Base-by-base conservation (phyloP, 2,113 vertebrate genomes). In the Struthio camelus region DNA sequence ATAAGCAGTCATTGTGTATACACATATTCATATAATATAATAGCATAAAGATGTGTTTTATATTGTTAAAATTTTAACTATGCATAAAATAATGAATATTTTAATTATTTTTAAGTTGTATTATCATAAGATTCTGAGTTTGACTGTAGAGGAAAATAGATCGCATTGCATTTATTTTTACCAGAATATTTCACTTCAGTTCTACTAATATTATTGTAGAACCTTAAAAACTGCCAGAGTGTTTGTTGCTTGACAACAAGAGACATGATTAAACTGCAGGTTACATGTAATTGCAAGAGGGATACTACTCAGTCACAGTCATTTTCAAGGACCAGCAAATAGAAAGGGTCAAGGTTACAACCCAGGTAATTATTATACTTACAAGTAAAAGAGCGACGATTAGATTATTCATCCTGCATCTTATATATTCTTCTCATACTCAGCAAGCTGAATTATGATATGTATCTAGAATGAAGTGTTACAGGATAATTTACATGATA, bases 401-500 rank as follows among this genome's bases (percentile, higher is more conserved):
- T 65, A 93, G n/a, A 95, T 86, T 30, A 11, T 58, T 92, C 8
- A 34, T 70, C 51, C 11, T 10, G 7, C 59, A 67, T 46, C 59
- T 94, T 77, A 23, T 69, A 73, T 23, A 40, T 30, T 78, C 19
- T 80, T 87, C 42, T n/a, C 40, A 78, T 50, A 85, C 3, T 20
- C n/a, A 53, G 32, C 19, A 85, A 87, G 86, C 15, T 93, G 66
- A 90, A 76, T 36, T 78, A 77, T 44, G 46, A 25, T 16, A 3
- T 3, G 2, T 71, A 92, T 93, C 65, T 96, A 81, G 85, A 97
- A 96, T 94, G 87, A 94, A 96, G 62, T 48, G 89, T 78, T 96
- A 72, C 19, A 64, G 79, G 83, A 91, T 95, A 97, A 97, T 97
- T 98, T 93, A 96, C 70, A 94, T 14, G 7, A 87, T 64, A 96